Conservation (phyloP, 2,113 vertebrate genomes). For the Cnemophilus loriae region DNA sequence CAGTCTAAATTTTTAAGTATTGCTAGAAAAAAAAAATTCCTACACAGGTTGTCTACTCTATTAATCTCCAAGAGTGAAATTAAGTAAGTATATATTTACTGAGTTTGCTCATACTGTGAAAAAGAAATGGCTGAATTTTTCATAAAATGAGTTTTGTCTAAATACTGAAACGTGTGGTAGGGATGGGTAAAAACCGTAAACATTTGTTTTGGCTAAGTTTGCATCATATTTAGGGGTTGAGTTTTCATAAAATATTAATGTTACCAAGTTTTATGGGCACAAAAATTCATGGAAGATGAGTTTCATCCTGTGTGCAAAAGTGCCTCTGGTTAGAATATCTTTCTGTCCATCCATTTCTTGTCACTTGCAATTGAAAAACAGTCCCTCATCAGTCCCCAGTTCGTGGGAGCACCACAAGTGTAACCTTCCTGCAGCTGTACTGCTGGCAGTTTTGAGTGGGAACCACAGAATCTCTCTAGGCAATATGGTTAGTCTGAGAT, state of each 20-base stretch:
- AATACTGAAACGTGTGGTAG: constrained; percentile 54
- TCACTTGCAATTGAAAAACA: not conserved
- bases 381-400: not conserved
- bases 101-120: constrained; percentile 43
- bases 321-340: not conserved
- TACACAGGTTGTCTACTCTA: constrained; percentile 42
- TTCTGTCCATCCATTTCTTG: not conserved
- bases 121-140: constrained; percentile 59
- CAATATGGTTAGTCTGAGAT: not conserved
- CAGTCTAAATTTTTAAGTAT: not conserved
- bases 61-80: constrained; percentile 53
- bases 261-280: not conserved
- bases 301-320: not conserved
- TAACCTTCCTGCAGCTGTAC: not conserved
- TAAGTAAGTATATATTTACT: constrained; percentile 50
- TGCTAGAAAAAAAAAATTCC: not conserved
- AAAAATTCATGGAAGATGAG: not conserved
- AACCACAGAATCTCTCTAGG: not conserved
- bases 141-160: constrained; percentile 58
- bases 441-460: not conserved
- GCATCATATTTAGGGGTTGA: not conserved
- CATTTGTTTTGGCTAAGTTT: constrained; percentile 11
- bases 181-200: not conserved
- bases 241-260: not conserved
- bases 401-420: not conserved